Base-by-base conservation (phyloP, 23 tunicate species). In the Diplosoma virens region DNA sequence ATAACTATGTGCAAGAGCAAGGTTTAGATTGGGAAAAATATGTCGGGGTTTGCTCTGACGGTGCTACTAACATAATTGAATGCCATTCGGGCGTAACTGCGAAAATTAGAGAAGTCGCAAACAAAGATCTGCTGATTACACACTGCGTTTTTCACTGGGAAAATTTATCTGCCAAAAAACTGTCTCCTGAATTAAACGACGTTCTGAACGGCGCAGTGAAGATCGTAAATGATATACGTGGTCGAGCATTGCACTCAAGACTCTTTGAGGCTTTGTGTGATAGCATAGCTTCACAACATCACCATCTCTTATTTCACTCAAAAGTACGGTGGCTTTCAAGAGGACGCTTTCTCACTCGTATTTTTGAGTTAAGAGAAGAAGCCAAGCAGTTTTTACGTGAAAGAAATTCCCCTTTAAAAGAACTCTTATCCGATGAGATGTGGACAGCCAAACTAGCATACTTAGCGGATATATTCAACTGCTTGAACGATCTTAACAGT, bases 261-360 rank as follows among this genome's bases (percentile, higher is more conserved):
- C 69, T 76, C 81, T 76, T 76, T 76, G 81, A 76, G 69, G 81
- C 81, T 56, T 58, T 76, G 81, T 76, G 69, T 56, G 81, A 76
- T 32, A 78, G 73, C 73, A 78, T 78, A 64, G 73, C 73, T 37
- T 37, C 82, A 59, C 82, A 78, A 78, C 82, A 78, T 61, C 28
- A 64, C 67, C 58, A 78, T 78, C 82, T 78, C 75, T 64, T 78
- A 63, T 32, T 76, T 76, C 69, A 58, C 58, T 68, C 81, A 58
- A 69, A 76, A 76, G 81, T 58, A 76, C 58, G 81, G 30, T 78
- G 73, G 82, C 73, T 78, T 66, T 78, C 73, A 73, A 78, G 58
- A 78, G 82, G 82, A 78, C 48, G 71, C 24, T 27, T 63, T 78
- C 73, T 78, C 22, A 34, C 73, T 63, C 58, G 73, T 78, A 37